Percentiles rank a stretch among this genome's conserved stretches.
phyloP scores from a whole-genome alignment of 2,113 vertebrate species.

The Danio rerio region DNA sequence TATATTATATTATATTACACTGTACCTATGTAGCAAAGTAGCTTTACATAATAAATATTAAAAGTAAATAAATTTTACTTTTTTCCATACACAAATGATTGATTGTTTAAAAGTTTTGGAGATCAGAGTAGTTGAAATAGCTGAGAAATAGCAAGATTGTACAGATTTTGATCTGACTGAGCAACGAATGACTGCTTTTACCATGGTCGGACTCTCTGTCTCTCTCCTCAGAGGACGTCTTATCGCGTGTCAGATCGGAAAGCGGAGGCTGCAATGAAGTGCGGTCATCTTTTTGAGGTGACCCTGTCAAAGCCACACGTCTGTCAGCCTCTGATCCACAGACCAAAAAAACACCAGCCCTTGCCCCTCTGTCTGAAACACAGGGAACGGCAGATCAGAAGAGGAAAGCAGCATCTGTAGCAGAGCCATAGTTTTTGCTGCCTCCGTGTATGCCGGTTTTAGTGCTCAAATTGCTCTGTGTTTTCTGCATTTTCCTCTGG shows the following conservation, averaged over 20 bases:
- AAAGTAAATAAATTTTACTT: too few relatives aligned
- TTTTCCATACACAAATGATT: background rate
- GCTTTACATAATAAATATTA: too few relatives aligned
- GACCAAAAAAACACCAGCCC: too few relatives aligned
- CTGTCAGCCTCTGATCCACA: background rate
- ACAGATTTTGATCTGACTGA: too few relatives aligned
- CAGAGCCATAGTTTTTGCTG: constrained; percentile 12
- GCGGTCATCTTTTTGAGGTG: background rate
- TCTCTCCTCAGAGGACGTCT: background rate
- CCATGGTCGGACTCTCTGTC: background rate
- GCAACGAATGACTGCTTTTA: background rate
- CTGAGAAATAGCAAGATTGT: too few relatives aligned
- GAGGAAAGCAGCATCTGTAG: constrained; percentile 10
- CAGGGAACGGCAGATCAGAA: background rate
- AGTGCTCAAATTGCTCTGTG: constrained; percentile 66
- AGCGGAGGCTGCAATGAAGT: background rate
- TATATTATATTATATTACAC: too few relatives aligned
- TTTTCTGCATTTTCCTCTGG: constrained; percentile 63
- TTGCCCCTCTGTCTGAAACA: background rate
- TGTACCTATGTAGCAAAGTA: too few relatives aligned
- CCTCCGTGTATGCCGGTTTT: constrained; percentile 66
- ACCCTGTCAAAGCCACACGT: background rate
- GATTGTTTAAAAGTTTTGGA: background rate
- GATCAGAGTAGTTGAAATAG: too few relatives aligned
- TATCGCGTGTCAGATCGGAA: background rate